Base-by-base conservation (phyloP, 2,888 invertebrate genomes). In the Spodoptera picta region DNA sequence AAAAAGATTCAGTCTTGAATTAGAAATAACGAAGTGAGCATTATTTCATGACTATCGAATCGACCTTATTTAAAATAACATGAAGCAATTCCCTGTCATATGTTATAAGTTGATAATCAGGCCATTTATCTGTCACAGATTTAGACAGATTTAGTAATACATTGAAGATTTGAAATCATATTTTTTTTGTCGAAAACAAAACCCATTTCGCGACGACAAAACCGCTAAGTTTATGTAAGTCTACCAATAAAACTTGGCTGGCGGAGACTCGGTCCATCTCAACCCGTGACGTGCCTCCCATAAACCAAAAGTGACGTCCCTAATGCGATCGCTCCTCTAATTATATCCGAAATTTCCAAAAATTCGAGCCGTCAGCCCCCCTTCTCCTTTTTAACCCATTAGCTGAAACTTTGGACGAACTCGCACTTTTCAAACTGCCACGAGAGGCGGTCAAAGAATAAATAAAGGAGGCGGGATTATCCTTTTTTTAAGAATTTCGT, bases 291-390 rank as follows among this genome's bases (percentile, higher is more conserved):
- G 82, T 77, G 86, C 85, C 82, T 77, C 82, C 85, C 85, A 88
- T 91, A 92, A 93, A 92, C 87, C 87, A 92, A 89, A 91, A 93
- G 88, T 92, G 93, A 93, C 92, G 86, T 86, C 88, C 80, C 84
- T 91, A 91, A 93, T 89, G 92, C 92, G 91, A 91, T 92, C 88
- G 82, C 87, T 85, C 79, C 87, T 88, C 89, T 93, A 93, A 93
- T 93, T 93, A 93, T 91, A 90, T 87, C 83, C 75, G 86, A 91
- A 92, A 91, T 91, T 89, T 79, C 90, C 91, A 90, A 92, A 92
- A 93, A 93, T 91, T 89, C 82, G 80, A 73, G 72, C 75, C 84
- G 76, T 67, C 79, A 69, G 47, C 59, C 73, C 66, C 65, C 79
- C 81, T 83, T 82, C 85, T 82, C 81, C 83, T 84, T 87, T 89